Evolutionary conservation across 2,113 vertebrate species (phyloP), one percentile per base, ranked within the genome.

Genomic region (Hylia prasina): DNA sequence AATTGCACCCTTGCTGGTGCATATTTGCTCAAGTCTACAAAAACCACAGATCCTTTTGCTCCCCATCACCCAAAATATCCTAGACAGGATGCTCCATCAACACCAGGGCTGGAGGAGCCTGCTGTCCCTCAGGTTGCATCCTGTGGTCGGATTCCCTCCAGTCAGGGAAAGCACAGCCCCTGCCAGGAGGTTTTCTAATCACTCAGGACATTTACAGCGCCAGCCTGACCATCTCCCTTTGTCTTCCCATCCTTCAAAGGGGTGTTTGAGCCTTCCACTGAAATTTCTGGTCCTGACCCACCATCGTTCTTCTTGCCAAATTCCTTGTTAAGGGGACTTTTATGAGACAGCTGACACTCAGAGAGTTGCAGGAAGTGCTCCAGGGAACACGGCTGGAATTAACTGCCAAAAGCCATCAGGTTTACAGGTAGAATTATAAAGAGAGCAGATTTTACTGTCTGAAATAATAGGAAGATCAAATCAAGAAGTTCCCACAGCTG

Each of bases 381-480:
- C n/a, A 45, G 54, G 54, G 40, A 94, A 66, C 13, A 16, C 2
- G 0, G 3, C 19, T 58, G 63, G 70, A 87, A 89, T 70, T 60
- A 92, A 83, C 78, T 70, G 82, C 54, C 76, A 72, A 73, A 70
- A 90, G 1, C 0, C 71, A 73, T 61, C 71, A 77, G 30, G 7
- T 60, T 79, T 82, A 70, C 27, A 69, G 69, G 70, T 35, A 40
- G 30, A 95, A 91, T 37, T 58, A 45, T 5, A 72, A 31, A 82
- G 57, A 78, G 83, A 87, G 39, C 22, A 91, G 42, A 91, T 71
- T 95, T 87, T 64, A 64, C 30, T 75, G 15, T 69, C 80, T 87
- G 64, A 93, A 94, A 95, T 44, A 80, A 94, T 37, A 40, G 37
- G 7, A 73, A 68, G 48, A 61, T 42, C 33, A 56, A 58, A 23